A percentile compares a stretch with the other conserved stretches of the same genome.
Evolutionary conservation across 2,888 invertebrate species (phyloP).

Genomic region (Noctua janthe): DNA sequence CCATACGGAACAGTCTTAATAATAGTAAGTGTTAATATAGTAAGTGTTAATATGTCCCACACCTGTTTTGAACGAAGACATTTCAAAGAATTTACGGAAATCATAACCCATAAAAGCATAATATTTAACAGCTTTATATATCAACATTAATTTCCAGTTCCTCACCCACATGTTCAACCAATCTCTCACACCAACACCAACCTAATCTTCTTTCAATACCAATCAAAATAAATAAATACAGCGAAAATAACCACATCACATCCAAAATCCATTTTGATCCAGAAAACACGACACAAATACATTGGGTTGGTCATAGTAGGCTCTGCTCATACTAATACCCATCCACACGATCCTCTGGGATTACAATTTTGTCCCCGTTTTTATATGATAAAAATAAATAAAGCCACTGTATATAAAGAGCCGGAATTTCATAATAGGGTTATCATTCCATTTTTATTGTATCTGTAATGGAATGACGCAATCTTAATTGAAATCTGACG

Average conservation of each 20-base stretch:
- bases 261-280: constrained; percentile 60
- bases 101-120: not conserved
- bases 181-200: not conserved
- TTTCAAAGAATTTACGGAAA: not conserved
- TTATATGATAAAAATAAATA: constrained; percentile 62
- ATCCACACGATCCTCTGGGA: constrained; percentile 61
- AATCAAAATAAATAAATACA: constrained; percentile 42
- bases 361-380: constrained; percentile 58
- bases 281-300: constrained; percentile 57
- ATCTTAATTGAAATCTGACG: constrained; percentile 67
- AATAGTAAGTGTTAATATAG: too few relatives aligned
- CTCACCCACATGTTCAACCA: not conserved
- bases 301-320: constrained; percentile 27
- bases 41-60: not conserved
- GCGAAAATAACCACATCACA: constrained; percentile 52
- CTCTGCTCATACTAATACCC: constrained; percentile 51
- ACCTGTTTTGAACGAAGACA: not conserved
- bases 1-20: too few relatives aligned
- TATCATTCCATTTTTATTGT: constrained; percentile 66
- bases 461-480: constrained; percentile 52
- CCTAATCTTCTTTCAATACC: constrained; percentile 35
- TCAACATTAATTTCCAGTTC: not conserved
- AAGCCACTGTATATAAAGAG: constrained; percentile 48
- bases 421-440: constrained; percentile 65
- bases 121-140: not conserved